Conservation (phyloP, 2,888 invertebrate genomes). For the Eristalinus sepulchralis region DNA sequence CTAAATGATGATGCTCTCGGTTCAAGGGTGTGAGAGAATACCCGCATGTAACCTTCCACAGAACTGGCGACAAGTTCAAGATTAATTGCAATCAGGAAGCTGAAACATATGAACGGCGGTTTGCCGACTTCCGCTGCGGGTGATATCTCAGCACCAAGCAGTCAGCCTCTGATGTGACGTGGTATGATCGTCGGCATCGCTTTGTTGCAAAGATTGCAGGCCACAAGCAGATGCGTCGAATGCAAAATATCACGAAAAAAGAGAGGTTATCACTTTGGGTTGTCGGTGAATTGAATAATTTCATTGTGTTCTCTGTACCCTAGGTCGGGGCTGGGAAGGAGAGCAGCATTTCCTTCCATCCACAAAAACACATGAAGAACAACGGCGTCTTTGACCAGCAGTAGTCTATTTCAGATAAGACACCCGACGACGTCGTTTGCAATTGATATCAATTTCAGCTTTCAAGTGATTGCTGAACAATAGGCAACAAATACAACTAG, state of each 20-base stretch:
- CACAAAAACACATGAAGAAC: background rate
- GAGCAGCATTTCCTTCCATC: background rate
- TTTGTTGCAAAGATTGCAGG: slow-evolving; percentile 1
- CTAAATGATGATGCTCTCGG: background rate
- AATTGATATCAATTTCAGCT: slow-evolving; percentile 14
- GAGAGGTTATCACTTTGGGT: slow-evolving; percentile 24
- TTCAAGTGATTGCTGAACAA: slow-evolving; percentile 14
- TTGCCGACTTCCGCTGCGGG: slow-evolving; percentile 25
- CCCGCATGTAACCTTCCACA: background rate
- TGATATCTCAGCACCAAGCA: background rate
- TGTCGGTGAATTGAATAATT: slow-evolving; percentile 2
- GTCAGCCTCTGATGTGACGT: background rate
- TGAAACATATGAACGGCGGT: background rate
- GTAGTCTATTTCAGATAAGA: background rate
- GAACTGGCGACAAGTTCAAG: background rate
- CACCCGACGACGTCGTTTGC: background rate
- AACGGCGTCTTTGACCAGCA: background rate
- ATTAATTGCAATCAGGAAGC: slow-evolving; percentile 24
- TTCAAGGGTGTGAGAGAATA: background rate
- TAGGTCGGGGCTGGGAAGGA: slow-evolving; percentile 17
- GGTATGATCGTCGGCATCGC: background rate
- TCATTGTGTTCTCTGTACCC: background rate
- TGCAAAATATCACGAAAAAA: background rate
- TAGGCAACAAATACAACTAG: background rate
- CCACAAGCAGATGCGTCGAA: background rate